Evolutionary conservation across 2,113 vertebrate genomes (phyloP).

Genomic region (Ondatra zibethicus): DNA sequence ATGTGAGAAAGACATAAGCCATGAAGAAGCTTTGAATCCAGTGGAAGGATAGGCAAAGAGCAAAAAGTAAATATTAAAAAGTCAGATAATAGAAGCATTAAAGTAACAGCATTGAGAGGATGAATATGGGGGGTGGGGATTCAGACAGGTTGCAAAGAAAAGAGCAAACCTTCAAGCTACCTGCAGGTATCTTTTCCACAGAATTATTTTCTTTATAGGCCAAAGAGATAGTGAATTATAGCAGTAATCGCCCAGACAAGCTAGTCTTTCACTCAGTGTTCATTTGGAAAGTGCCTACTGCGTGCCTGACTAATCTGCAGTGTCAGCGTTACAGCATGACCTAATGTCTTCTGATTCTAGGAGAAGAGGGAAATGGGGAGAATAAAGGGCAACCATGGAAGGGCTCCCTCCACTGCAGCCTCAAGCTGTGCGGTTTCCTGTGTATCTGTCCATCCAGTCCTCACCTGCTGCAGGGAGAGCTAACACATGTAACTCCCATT

Average conservation of each 20-base stretch:
- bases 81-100: conserved; percentile 15
- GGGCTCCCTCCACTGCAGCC: not conserved
- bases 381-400: not conserved
- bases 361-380: not conserved
- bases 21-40: not conserved
- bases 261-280: not conserved
- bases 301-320: not conserved
- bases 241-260: not conserved
- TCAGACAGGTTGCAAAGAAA: not conserved
- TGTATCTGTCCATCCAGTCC: not conserved
- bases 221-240: conserved; percentile 44
- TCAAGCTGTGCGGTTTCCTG: not conserved
- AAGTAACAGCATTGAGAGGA: not conserved
- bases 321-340: not conserved
- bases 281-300: not conserved
- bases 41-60: not conserved
- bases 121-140: not conserved
- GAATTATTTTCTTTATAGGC: conserved; percentile 42
- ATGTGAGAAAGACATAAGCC: not conserved
- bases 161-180: not conserved
- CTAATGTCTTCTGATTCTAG: not conserved
- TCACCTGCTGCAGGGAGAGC: not conserved
- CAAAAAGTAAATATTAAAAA: not conserved
- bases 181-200: not conserved
- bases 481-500: not conserved